These are phyloP conservation scores for Temnothorax nylanderi DNA, from an alignment of 1,140 invertebrate genomes.

Conservation along the genomic window DNA sequence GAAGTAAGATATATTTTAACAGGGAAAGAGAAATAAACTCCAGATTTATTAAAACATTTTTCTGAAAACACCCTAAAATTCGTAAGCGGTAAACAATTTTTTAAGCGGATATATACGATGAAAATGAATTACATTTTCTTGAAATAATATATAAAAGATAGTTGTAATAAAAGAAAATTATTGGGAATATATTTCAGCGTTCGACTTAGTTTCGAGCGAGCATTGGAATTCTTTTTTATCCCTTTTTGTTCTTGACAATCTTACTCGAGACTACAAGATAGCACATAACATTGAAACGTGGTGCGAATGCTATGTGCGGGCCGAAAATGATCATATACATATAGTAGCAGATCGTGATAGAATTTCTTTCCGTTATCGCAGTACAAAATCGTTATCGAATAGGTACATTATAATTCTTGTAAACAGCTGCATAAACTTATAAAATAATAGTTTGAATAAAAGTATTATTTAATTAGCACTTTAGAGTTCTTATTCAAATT, in stretches of 20 bases:
- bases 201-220: background rate
- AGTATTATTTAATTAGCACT: background rate
- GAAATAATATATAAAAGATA: background rate
- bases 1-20: background rate
- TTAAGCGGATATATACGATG: background rate
- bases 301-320: background rate
- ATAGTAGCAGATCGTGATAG: background rate
- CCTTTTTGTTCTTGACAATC: background rate
- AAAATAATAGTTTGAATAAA: background rate
- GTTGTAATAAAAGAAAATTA: background rate
- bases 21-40: background rate
- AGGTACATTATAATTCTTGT: background rate
- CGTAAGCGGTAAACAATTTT: background rate
- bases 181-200: background rate
- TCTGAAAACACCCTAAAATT: background rate
- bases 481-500: background rate
- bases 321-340: background rate
- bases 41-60: background rate
- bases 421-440: background rate
- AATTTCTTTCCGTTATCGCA: background rate
- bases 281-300: slow-evolving; percentile 14
- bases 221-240: background rate
- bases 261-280: background rate
- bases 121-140: background rate
- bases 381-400: background rate